A percentile compares a stretch with the other conserved stretches of the same genome.
Conservation (phyloP, 1,140 invertebrate species). For the Rhopalosiphum maidis region DNA sequence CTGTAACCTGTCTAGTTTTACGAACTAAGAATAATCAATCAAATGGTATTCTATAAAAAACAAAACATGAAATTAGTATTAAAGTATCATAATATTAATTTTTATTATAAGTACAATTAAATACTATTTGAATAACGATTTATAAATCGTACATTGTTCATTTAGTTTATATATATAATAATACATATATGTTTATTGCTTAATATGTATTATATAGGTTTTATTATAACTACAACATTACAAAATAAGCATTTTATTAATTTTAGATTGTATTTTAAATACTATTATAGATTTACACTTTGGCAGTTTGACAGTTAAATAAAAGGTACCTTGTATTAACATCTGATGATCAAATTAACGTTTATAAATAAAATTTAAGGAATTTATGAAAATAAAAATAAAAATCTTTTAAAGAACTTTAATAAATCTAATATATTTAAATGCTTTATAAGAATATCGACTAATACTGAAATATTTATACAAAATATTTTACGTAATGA, state of each 20-base stretch:
- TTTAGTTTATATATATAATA: not conserved
- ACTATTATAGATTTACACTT: not conserved
- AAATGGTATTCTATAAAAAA: not conserved
- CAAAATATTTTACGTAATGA: not conserved
- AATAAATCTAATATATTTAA: not conserved
- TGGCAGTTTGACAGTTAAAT: not conserved
- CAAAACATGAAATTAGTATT: not conserved
- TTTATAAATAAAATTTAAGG: no score
- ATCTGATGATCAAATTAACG: no score
- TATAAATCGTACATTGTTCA: not conserved
- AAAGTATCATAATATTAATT: not conserved
- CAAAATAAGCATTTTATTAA: no score
- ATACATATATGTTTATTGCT: not conserved
- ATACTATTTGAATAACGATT: not conserved
- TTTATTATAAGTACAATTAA: not conserved
- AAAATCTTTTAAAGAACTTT: not conserved
- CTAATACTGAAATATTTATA: not conserved
- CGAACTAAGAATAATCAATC: not conserved
- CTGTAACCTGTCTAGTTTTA: not conserved
- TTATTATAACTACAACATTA: not conserved
- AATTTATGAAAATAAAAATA: not conserved
- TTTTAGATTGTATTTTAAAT: no score
- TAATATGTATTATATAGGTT: no score
- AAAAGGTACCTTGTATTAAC: no score
- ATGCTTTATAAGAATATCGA: not conserved